Evolutionary conservation across 2,797 vertebrate genomes (phyloP).

Genomic region (Sparus aurata): DNA sequence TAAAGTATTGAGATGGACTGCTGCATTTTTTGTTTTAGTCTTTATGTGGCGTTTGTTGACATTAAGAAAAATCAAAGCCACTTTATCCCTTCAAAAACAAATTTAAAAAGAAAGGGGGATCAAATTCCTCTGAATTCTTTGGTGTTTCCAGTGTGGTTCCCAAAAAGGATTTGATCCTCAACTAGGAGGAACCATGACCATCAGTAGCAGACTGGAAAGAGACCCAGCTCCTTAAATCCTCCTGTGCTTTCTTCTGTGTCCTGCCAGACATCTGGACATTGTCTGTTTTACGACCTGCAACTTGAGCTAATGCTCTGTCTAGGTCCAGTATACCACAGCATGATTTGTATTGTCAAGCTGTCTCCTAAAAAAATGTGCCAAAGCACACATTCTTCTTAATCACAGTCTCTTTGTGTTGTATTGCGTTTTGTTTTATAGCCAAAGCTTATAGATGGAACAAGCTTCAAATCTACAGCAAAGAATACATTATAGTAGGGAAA

Average conservation of each 20-base stretch:
- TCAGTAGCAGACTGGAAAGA: constrained; percentile 60
- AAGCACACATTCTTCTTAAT: constrained; percentile 62
- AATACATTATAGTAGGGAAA: background rate
- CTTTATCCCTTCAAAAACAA: background rate
- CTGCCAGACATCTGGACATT: constrained; percentile 80
- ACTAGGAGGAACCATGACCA: constrained; percentile 6
- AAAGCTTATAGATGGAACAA: constrained; percentile 30
- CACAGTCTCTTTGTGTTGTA: constrained; percentile 23
- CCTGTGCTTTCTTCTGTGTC: constrained; percentile 36
- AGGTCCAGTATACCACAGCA: constrained; percentile 55
- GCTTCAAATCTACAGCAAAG: constrained; percentile 9
- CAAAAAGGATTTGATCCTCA: constrained; percentile 19
- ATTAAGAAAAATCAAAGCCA: background rate
- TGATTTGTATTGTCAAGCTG: constrained; percentile 67
- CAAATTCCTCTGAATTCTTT: background rate
- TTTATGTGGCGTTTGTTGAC: background rate
- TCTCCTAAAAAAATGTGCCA: constrained; percentile 46
- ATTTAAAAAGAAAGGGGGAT: background rate
- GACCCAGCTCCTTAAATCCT: constrained; percentile 36
- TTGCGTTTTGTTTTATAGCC: constrained; percentile 45
- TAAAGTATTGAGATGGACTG: background rate
- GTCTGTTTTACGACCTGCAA: constrained; percentile 77
- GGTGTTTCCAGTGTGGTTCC: background rate
- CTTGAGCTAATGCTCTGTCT: constrained; percentile 66
- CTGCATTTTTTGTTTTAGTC: background rate